phyloP scores from a whole-genome alignment of 2,797 vertebrate species.

The Sphenodon punctatus region DNA sequence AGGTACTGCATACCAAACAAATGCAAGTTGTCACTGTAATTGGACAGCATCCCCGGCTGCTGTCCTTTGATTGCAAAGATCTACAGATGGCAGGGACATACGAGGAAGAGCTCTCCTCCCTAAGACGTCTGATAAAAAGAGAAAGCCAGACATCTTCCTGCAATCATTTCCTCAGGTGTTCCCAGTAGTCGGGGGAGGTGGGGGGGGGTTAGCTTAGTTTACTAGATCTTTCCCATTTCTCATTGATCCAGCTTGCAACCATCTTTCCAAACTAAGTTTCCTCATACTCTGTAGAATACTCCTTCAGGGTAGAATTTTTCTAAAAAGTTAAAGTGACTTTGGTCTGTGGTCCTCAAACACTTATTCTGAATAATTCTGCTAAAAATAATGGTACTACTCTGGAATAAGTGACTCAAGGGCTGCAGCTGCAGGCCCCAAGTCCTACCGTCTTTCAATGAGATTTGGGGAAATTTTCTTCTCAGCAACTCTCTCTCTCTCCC shows the following conservation, averaged over 20 bases:
- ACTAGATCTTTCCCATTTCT: neutral
- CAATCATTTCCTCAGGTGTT: neutral
- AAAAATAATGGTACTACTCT: too few species aligned
- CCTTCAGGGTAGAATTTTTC: neutral
- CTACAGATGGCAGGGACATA: rapidly evolving
- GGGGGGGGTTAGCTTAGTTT: neutral
- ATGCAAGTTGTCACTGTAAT: rapidly evolving
- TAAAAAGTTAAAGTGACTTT: too few species aligned
- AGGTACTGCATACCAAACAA: neutral
- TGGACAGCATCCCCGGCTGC: neutral
- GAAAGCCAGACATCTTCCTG: too few species aligned
- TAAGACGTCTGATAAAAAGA: too few species aligned
- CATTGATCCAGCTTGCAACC: too few species aligned
- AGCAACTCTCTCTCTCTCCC: too few species aligned
- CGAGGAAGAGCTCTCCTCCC: neutral
- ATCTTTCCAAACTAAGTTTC: neutral
- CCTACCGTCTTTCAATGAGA: too few species aligned
- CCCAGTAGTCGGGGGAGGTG: neutral
- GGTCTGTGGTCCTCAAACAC: too few species aligned
- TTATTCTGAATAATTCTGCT: too few species aligned
- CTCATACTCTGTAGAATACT: neutral
- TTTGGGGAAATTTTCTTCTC: too few species aligned
- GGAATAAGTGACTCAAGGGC: too few species aligned
- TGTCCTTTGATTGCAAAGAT: rapidly evolving
- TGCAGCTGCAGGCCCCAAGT: too few species aligned